phyloP scores from a whole-genome alignment of 2,888 invertebrate species.

The Drosophila demipolita region DNA sequence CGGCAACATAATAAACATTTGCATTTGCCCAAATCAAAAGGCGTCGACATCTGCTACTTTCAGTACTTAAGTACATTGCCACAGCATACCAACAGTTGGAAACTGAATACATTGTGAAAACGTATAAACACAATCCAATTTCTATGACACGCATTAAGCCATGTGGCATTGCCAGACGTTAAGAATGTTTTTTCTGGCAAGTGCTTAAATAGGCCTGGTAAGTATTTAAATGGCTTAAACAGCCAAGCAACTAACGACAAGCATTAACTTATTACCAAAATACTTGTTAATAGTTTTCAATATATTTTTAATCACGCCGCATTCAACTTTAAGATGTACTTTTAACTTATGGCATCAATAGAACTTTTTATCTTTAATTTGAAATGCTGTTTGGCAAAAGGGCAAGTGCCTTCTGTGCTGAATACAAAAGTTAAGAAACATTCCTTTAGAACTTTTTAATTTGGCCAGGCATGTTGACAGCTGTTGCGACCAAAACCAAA shows the following conservation, averaged over 20 bases:
- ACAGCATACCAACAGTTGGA: slow-evolving; percentile 14
- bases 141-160: slow-evolving; percentile 23
- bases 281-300: neutral
- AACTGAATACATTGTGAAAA: neutral
- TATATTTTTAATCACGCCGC: neutral
- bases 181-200: neutral
- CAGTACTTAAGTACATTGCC: slow-evolving; percentile 11
- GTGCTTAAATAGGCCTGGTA: neutral
- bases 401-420: slow-evolving; percentile 21
- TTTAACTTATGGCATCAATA: neutral
- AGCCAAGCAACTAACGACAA: neutral
- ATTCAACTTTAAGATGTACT: slow-evolving; percentile 1
- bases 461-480: slow-evolving; percentile 34
- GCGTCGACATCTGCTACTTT: slow-evolving; percentile 44
- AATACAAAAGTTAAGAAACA: slow-evolving; percentile 31
- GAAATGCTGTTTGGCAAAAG: slow-evolving; percentile 14
- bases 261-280: neutral
- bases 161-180: slow-evolving; percentile 1
- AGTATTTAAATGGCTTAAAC: neutral
- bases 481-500: slow-evolving; percentile 12
- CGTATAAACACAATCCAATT: slow-evolving; percentile 20
- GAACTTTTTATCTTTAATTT: slow-evolving; percentile 7
- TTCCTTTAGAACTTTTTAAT: slow-evolving; percentile 52
- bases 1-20: slow-evolving; percentile 65
- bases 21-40: slow-evolving; percentile 23